Percentiles rank a stretch among this genome's conserved stretches.
Conservation (phyloP, 2,113 vertebrate species). For the Pitta sordida region DNA sequence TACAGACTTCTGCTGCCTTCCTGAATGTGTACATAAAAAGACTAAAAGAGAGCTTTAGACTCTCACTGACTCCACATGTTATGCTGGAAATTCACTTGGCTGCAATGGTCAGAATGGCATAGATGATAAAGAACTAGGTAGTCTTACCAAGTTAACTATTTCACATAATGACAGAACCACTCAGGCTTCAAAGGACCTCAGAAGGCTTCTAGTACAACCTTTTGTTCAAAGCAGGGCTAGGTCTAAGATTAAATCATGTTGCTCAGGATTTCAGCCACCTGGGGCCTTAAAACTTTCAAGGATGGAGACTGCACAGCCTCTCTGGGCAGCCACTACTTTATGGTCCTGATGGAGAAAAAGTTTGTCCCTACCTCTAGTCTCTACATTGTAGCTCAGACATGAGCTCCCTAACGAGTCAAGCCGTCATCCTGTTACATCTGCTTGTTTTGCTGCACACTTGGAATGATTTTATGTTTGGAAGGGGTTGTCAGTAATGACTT, state of each 20-base stretch:
- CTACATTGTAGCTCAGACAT: neutral
- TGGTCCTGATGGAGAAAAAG: neutral
- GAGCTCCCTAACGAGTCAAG: neutral
- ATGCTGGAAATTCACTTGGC: neutral
- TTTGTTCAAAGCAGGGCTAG: neutral
- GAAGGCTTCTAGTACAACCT: neutral
- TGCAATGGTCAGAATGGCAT: neutral
- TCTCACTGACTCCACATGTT: neutral
- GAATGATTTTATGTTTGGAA: neutral
- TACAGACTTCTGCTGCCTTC: slow-evolving; percentile 8
- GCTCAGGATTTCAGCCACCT: neutral
- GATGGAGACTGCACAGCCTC: neutral
- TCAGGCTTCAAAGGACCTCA: neutral
- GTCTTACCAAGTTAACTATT: neutral
- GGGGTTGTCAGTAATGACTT: neutral
- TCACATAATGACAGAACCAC: neutral
- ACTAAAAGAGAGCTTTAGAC: neutral
- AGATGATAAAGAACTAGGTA: neutral
- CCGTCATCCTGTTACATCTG: neutral
- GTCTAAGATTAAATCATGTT: neutral
- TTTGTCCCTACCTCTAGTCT: neutral
- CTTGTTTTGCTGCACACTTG: neutral
- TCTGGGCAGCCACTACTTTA: neutral
- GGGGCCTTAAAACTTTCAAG: neutral
- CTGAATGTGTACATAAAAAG: neutral